These are phyloP conservation scores for Etheostoma cragini DNA, from an alignment of 2,113 vertebrate species.

Conservation along the genomic window DNA sequence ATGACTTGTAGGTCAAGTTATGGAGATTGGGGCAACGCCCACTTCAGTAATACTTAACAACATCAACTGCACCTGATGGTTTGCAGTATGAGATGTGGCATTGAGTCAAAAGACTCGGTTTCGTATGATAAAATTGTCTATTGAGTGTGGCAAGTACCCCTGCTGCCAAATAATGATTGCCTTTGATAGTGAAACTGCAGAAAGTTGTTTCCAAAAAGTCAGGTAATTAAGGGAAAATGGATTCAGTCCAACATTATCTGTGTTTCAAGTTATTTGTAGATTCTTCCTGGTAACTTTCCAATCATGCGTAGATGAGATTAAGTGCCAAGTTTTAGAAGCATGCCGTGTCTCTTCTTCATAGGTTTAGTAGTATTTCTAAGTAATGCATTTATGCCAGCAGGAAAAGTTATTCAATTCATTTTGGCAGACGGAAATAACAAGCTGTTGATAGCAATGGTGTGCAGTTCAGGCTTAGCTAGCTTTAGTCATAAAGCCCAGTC, in stretches of 20 bases:
- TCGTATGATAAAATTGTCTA: constrained; percentile 47
- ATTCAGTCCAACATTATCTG: constrained; percentile 12
- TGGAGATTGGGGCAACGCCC: constrained; percentile 62
- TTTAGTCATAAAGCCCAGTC: background rate
- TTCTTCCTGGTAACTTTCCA: constrained; percentile 24
- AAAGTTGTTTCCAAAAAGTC: constrained; percentile 42
- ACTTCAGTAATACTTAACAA: constrained; percentile 53
- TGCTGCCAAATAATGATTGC: constrained; percentile 62
- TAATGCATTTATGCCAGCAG: background rate
- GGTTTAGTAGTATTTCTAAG: background rate
- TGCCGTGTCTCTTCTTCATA: background rate
- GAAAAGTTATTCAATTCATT: constrained; percentile 24
- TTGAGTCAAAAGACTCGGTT: constrained; percentile 56
- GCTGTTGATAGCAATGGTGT: background rate
- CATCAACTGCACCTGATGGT: constrained; percentile 49
- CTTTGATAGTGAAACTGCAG: constrained; percentile 49
- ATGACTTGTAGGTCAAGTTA: constrained; percentile 67
- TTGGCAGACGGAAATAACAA: constrained; percentile 9
- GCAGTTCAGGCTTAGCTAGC: background rate
- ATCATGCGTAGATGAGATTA: background rate
- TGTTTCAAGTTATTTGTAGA: constrained; percentile 26
- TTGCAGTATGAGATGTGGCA: constrained; percentile 52
- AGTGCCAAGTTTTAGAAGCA: background rate
- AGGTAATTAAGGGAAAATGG: constrained; percentile 47
- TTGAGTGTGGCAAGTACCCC: constrained; percentile 40